These are phyloP conservation scores for Amazona vittata DNA, from an alignment of 2,113 vertebrate genomes.

Conservation along the genomic window DNA sequence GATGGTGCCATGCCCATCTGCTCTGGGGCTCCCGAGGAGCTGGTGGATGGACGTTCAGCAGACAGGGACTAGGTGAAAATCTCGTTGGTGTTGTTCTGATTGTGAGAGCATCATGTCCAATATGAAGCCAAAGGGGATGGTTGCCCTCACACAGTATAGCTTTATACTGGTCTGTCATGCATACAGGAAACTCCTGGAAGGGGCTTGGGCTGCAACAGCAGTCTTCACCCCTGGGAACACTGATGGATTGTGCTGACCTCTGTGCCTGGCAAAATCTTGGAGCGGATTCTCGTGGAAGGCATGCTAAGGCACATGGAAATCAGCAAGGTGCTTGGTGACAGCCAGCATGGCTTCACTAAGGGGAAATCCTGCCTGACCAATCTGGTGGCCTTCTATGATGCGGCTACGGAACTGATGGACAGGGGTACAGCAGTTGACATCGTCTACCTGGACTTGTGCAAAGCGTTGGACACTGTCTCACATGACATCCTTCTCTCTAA, in stretches of 20 bases:
- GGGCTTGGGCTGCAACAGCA: rapidly evolving
- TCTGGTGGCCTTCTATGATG: too few species aligned
- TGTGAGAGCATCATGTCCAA: not conserved
- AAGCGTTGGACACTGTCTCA: too few species aligned
- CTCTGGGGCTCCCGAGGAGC: not conserved
- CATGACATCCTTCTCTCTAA: too few species aligned
- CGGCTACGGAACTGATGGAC: too few species aligned
- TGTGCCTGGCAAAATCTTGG: too few species aligned
- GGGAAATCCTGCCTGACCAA: too few species aligned
- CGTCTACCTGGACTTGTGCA: too few species aligned
- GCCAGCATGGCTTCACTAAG: too few species aligned
- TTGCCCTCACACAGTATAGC: not conserved
- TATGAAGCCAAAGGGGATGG: rapidly evolving
- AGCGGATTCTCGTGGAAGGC: too few species aligned
- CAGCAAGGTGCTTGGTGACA: too few species aligned
- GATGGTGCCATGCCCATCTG: rapidly evolving
- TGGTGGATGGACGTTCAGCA: not conserved
- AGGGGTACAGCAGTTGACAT: too few species aligned
- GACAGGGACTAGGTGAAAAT: not conserved
- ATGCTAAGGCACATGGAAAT: too few species aligned
- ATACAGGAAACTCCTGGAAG: not conserved
- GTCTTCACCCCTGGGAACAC: not conserved
- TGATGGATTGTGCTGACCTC: not conserved
- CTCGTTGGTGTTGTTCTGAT: not conserved
- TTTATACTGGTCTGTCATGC: not conserved